Evolutionary conservation across 2,113 vertebrate genomes (phyloP).

Genomic region (Cyphomyrus plagiostoma): DNA sequence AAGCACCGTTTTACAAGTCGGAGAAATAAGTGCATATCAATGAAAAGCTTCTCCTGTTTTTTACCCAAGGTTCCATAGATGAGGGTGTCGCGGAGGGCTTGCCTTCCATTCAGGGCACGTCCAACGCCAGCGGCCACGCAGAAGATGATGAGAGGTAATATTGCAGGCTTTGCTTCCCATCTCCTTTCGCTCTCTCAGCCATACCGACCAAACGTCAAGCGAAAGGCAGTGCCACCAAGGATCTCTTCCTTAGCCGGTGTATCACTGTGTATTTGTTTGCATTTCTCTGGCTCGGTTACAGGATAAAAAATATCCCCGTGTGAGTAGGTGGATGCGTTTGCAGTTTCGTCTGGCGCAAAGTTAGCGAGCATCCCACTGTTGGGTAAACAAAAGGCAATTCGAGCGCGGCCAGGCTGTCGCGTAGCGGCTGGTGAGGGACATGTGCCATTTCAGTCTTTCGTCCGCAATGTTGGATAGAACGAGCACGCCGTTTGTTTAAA

Average conservation of each 20-base stretch:
- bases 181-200: too few species aligned
- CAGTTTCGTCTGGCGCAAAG: constrained; percentile 3
- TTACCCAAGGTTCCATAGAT: constrained; percentile 76
- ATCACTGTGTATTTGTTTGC: not conserved
- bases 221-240: not conserved
- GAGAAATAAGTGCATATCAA: not conserved
- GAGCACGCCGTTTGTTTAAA: not conserved
- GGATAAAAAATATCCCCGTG: not conserved
- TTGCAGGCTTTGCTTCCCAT: not conserved
- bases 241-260: not conserved
- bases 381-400: not conserved
- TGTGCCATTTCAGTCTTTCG: not conserved
- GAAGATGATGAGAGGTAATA: constrained; percentile 86
- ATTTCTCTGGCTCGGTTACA: not conserved
- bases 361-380: not conserved
- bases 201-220: not conserved
- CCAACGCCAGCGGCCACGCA: constrained; percentile 70
- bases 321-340: not conserved
- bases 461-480: not conserved
- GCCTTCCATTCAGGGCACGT: constrained; percentile 78
- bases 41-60: constrained; percentile 10
- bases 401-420: not conserved
- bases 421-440: not conserved
- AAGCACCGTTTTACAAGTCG: not conserved
- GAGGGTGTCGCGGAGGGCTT: constrained; percentile 84